Percentiles rank a stretch among this genome's conserved stretches.
Evolutionary conservation across 2,797 vertebrate species (phyloP).

Genomic region (Trachops cirrhosus): DNA sequence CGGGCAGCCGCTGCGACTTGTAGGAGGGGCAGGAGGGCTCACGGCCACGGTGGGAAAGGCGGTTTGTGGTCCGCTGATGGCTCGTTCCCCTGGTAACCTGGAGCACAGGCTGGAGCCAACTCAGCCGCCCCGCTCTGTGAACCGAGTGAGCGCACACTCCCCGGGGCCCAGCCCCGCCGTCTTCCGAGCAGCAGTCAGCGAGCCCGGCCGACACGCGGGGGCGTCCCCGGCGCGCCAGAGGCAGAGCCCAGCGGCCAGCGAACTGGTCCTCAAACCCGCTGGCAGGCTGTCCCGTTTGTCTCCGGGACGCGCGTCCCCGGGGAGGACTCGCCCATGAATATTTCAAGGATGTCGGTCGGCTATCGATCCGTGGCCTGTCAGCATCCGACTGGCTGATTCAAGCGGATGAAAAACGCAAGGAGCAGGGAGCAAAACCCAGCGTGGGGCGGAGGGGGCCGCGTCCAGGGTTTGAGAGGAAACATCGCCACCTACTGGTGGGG

Average conservation of each 20-base stretch:
- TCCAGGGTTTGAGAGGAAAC: not conserved
- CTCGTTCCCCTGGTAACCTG: too few species aligned
- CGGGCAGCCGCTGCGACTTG: too few species aligned
- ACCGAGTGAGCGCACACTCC: not conserved
- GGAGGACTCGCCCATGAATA: conserved; percentile 49
- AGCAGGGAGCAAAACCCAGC: not conserved
- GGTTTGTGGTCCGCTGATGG: rapidly evolving
- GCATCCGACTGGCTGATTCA: conserved; percentile 73
- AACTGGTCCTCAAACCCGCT: not conserved
- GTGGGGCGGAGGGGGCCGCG: too few species aligned
- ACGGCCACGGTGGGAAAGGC: too few species aligned
- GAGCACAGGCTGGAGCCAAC: too few species aligned
- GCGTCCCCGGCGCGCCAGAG: not conserved
- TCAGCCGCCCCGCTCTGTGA: too few species aligned
- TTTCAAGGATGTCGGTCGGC: conserved; percentile 67
- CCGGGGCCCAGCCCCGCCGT: not conserved
- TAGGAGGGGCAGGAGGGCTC: too few species aligned
- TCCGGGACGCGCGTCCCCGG: not conserved
- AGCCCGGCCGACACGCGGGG: not conserved
- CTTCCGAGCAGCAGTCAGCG: not conserved
- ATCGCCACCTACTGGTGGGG: not conserved
- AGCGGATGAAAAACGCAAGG: conserved; percentile 68
- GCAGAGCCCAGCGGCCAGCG: not conserved
- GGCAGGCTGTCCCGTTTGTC: conserved; percentile 41
- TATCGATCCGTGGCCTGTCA: conserved; percentile 75